Conservation (phyloP, 2,797 vertebrate genomes). For the Eutrigla gurnardus region DNA sequence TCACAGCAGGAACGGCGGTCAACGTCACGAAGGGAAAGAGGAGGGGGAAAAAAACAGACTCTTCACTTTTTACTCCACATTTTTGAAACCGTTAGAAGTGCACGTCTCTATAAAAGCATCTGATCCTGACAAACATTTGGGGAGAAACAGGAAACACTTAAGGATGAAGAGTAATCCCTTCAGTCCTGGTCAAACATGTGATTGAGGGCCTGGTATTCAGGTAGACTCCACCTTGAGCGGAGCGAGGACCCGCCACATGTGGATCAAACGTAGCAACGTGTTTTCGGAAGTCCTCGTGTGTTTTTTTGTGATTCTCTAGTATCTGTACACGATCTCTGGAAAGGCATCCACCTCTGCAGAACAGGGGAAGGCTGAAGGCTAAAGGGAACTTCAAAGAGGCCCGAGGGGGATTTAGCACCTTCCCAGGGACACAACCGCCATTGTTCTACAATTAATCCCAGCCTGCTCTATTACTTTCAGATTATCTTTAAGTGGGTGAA, state of each 20-base stretch:
- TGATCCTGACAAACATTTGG: constrained; percentile 62
- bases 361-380: constrained; percentile 53
- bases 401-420: constrained; percentile 81
- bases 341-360: constrained; percentile 47
- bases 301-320: not conserved
- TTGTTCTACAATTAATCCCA: constrained; percentile 90
- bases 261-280: constrained; percentile 5
- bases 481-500: constrained; percentile 90
- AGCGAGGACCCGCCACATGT: constrained; percentile 1
- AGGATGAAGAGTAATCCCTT: constrained; percentile 68
- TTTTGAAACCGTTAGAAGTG: constrained; percentile 26
- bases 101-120: constrained; percentile 22
- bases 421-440: constrained; percentile 82
- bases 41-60: constrained; percentile 30
- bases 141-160: constrained; percentile 67
- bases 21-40: constrained; percentile 14
- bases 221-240: not conserved
- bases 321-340: constrained; percentile 40
- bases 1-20: constrained; percentile 50
- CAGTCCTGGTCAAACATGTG: constrained; percentile 62
- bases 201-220: constrained; percentile 13
- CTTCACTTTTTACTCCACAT: constrained; percentile 26
- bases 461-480: constrained; percentile 90
- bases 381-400: constrained; percentile 85
- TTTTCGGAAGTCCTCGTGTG: constrained; percentile 1